Evolutionary conservation across 2,113 vertebrate genomes (phyloP), one percentile per base, ranked within the genome.

Genomic region (Phalacrocorax brasilianus): DNA sequence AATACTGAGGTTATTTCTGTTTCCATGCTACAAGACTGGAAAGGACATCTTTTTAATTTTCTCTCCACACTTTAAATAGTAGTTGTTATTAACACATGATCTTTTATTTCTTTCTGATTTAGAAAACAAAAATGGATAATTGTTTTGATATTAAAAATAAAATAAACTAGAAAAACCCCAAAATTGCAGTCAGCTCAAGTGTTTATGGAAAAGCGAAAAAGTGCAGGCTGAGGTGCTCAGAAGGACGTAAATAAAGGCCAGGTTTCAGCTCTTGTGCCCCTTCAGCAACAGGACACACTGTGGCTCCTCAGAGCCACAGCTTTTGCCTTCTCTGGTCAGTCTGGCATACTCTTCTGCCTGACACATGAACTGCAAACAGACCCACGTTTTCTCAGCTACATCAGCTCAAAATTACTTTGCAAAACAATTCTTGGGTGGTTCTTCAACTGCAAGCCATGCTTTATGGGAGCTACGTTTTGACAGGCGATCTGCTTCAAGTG

Each of bases 331-430:
- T 78, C 82, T 52, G 53, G 58, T 77, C 55, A 81, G 76, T 59
- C 84, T 91, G 73, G 61, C 80, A 40, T 11, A 42, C 28, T 84
- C 86, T 94, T 63, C 74, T 85, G 59, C 55, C 61, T 95, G 80
- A 95, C 67, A 96, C 83, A 91, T 33, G 45, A 73, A 88, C 78
- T 77, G 55, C 88, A 93, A 85, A 85, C 58, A 96, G 85, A 73
- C 20, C 63, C 42, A 71, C 76, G 18, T 95, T 94, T 96, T 91
- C 92, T 85, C 75, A 85, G 78, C 87, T 85, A 38, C 53, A 72
- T 83, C 88, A 91, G 82, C 90, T 94, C 59, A 90, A 88, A 95
- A 90, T 95, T 70, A 93, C 90, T 93, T 88, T 85, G 67, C 78
- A 63, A 86, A 75, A 82, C 79, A 93, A 16, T 71, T 86, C 65